Percentiles rank a stretch among this genome's conserved stretches.
Conservation (phyloP, 1,140 invertebrate species). For the Pinna nobilis region DNA sequence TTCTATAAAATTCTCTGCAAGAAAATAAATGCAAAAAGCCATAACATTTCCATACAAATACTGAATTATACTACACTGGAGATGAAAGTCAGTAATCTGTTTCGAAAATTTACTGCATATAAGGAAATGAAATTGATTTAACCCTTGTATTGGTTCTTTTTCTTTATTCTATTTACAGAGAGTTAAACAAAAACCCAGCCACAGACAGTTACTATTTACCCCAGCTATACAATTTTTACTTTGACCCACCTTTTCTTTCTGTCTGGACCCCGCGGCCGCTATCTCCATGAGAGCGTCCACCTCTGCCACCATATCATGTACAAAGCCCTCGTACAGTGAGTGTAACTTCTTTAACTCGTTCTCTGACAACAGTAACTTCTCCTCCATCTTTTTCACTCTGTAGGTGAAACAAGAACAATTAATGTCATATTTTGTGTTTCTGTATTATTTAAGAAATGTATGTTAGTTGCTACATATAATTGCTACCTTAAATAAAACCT, state of each 20-base stretch:
- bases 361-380: constrained; percentile 55
- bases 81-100: no score
- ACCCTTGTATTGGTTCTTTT: no score
- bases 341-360: constrained; percentile 59
- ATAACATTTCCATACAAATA: no score
- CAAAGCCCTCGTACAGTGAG: constrained; percentile 56
- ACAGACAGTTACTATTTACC: not conserved
- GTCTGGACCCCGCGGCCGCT: constrained; percentile 57
- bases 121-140: no score
- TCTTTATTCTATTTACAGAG: not conserved
- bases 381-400: constrained; percentile 60
- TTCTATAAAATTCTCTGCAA: no score
- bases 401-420: not conserved
- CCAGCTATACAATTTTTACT: not conserved
- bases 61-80: no score
- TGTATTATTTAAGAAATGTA: not conserved
- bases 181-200: no score
- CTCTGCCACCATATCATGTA: constrained; percentile 65
- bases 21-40: no score
- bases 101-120: no score
- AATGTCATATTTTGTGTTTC: no score
- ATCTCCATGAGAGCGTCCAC: constrained; percentile 65
- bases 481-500: not conserved
- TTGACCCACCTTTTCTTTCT: constrained; percentile 56
- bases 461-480: not conserved